A percentile compares a stretch with the other conserved stretches of the same genome.
Evolutionary conservation across 1,140 invertebrate species (phyloP).

Genomic region (Caenorhabditis tropicalis): DNA sequence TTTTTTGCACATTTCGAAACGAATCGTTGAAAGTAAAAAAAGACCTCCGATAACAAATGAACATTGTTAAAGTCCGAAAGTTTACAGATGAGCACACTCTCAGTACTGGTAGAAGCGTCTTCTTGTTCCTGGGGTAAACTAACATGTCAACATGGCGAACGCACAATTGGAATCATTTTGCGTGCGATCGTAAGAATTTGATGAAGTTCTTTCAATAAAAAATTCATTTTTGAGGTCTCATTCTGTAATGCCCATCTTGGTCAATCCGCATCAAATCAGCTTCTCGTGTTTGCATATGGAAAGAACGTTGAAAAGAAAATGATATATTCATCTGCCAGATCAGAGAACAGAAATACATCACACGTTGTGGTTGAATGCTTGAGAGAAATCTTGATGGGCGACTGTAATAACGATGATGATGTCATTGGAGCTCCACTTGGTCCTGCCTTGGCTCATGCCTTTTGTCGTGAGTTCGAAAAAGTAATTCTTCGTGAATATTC

Average conservation of each 20-base stretch:
- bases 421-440: constrained; percentile 5
- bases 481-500: neutral
- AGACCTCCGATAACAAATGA: no score
- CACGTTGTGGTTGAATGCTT: neutral
- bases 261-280: constrained; percentile 23
- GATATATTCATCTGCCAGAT: constrained; percentile 21
- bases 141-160: neutral
- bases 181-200: neutral
- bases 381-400: neutral
- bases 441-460: constrained; percentile 42
- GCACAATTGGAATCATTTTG: neutral
- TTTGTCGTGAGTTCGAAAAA: constrained; percentile 44
- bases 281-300: constrained; percentile 44
- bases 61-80: neutral
- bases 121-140: constrained; percentile 50
- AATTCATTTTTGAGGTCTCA: neutral
- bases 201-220: neutral
- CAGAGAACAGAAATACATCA: neutral
- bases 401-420: neutral
- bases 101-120: constrained; percentile 27
- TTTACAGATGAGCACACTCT: constrained; percentile 41
- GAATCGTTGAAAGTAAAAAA: no score
- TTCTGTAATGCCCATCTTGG: constrained; percentile 53
- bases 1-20: neutral
- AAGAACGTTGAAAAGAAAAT: constrained; percentile 31